These are phyloP conservation scores for Ptychochromis oligacanthus DNA, from an alignment of 2,113 vertebrate genomes.

Conservation along the genomic window DNA sequence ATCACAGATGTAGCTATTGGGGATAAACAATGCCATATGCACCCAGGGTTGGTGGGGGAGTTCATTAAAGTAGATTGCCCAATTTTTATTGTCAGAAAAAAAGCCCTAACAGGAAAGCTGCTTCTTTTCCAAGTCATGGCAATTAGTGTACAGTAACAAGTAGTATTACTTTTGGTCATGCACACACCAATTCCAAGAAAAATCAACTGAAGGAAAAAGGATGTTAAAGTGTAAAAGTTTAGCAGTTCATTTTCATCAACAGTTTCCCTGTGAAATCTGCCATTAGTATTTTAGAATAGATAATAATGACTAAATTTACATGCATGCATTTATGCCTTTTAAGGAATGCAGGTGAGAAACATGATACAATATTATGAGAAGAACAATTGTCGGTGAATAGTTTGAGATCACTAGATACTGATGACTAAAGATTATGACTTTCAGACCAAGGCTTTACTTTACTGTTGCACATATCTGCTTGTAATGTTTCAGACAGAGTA, in stretches of 20 bases:
- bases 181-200: background rate
- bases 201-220: background rate
- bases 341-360: background rate
- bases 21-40: constrained; percentile 47
- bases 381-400: background rate
- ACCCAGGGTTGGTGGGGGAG: constrained; percentile 12
- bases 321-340: background rate
- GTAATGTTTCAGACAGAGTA: constrained; percentile 19
- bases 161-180: background rate
- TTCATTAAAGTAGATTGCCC: constrained; percentile 7
- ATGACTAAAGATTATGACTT: background rate
- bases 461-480: background rate
- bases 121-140: background rate
- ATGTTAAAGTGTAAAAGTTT: background rate
- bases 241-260: background rate
- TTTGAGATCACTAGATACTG: background rate
- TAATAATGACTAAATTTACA: background rate
- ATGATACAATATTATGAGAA: background rate
- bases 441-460: background rate
- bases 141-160: background rate
- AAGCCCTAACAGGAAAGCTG: background rate
- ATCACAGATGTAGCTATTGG: background rate
- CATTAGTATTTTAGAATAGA: background rate
- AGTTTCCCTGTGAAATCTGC: constrained; percentile 4
- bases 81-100: constrained; percentile 3